Percentiles rank a stretch among this genome's conserved stretches.
Conservation (phyloP, 2,797 vertebrate genomes). For the Emydoidea blandingii region DNA sequence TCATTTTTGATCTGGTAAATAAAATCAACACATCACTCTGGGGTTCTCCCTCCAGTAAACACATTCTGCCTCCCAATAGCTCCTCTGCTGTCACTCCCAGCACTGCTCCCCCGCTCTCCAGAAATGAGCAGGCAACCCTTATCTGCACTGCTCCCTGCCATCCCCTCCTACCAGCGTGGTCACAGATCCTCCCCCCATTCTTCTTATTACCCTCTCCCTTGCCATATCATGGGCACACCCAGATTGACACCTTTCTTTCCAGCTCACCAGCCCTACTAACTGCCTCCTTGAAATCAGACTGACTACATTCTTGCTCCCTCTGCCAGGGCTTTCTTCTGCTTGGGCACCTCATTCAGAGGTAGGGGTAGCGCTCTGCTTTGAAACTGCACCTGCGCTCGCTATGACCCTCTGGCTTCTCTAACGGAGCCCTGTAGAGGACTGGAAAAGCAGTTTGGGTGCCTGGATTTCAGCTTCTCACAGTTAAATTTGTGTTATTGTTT, state of each 20-base stretch:
- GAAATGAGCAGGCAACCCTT: not conserved
- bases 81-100: not conserved
- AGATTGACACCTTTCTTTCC: not conserved
- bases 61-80: not conserved
- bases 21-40: not conserved
- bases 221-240: not conserved
- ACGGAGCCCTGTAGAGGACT: not conserved
- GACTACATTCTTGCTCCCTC: not conserved
- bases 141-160: not conserved
- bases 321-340: not conserved
- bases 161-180: not conserved
- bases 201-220: not conserved
- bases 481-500: constrained; percentile 1
- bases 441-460: constrained; percentile 35
- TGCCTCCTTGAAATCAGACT: not conserved
- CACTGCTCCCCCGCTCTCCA: fast-evolving
- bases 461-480: not conserved
- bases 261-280: not conserved
- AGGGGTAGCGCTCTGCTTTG: not conserved
- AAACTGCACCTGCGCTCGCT: not conserved
- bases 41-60: not conserved
- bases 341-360: not conserved
- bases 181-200: not conserved
- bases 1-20: not conserved
- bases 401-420: not conserved